A percentile compares a stretch with the other conserved stretches of the same genome.
Evolutionary conservation across 2,888 invertebrate genomes (phyloP).

Genomic region (Chrysopilus asiliformis): DNA sequence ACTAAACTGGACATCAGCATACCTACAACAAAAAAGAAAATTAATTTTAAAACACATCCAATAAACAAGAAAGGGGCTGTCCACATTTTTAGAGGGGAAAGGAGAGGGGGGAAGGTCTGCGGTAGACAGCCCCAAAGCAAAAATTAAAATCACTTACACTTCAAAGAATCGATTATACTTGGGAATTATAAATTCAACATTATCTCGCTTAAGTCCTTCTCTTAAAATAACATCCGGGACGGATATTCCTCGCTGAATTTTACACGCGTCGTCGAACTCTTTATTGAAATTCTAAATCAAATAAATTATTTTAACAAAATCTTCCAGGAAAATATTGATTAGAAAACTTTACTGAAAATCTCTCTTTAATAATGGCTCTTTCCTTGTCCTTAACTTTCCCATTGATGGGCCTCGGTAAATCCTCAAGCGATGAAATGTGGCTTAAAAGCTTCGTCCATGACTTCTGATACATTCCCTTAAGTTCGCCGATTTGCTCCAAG

Average conservation of each 20-base stretch:
- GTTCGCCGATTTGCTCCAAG: slow-evolving; percentile 70
- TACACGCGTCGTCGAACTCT: slow-evolving; percentile 81
- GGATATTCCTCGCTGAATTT: slow-evolving; percentile 77
- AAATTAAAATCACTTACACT: slow-evolving; percentile 36
- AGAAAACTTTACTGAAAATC: slow-evolving; percentile 56
- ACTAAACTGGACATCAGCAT: slow-evolving; percentile 64
- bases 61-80: no score
- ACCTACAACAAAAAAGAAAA: slow-evolving; percentile 37
- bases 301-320: not conserved
- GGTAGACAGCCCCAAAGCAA: not conserved
- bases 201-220: slow-evolving; percentile 76
- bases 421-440: slow-evolving; percentile 56
- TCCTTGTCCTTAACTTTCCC: slow-evolving; percentile 77
- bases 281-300: slow-evolving; percentile 74
- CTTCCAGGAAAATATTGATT: not conserved
- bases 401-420: slow-evolving; percentile 48
- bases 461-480: slow-evolving; percentile 45
- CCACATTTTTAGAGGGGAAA: no score
- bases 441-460: slow-evolving; percentile 76
- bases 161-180: slow-evolving; percentile 72
- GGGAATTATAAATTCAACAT: slow-evolving; percentile 77
- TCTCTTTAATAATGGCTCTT: slow-evolving; percentile 72
- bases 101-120: no score
- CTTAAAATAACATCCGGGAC: slow-evolving; percentile 86
- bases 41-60: not conserved